Evolutionary conservation across 1,140 invertebrate genomes (phyloP), one percentile per base, ranked within the genome.

Genomic region (Wiebesia pumilae): DNA sequence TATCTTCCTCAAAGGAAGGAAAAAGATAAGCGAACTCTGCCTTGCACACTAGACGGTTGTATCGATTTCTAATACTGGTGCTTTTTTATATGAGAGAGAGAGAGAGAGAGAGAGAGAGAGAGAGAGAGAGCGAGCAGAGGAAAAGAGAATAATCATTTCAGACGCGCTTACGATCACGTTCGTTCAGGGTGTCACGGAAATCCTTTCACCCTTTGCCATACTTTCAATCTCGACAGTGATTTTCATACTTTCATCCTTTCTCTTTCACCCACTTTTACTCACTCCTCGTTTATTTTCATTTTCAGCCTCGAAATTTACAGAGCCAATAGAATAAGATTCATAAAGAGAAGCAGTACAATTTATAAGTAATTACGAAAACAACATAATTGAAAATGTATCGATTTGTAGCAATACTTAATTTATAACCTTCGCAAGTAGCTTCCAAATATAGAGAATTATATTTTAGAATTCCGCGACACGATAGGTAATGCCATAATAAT

Each of bases 111-210:
- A 58, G 19, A 54, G 47, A 80, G n/a, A 73, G 27, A 82, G 40
- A 82, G 19, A 4, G 9, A 73, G 67, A 62, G 47, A 47, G 35
- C 54, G 9, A 80, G 30, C 6, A 51, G 67, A 43, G 79, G 40
- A 81, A 38, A 75, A 83, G 65, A 65, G 51, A 77, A 83, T 65
- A 80, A 83, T 86, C 69, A 84, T 67, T 78, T 85, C 81, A 75
- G 65, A 87, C 75, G 43, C 77, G 83, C 85, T 87, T 77, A 71
- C 88, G 62, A 89, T 90, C 87, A 85, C 87, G 90, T 90, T 90
- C 83, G 84, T 85, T 80, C 88, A 84, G 83, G 84, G 85, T 86
- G 84, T 71, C 89, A 84, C 89, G 89, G 86, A 90, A 90, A 90
- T 90, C 89, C 89, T 87, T 81, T 87, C 71, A 51, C 80, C 84